Evolutionary conservation across 1,140 invertebrate genomes (phyloP), one percentile per base, ranked within the genome.

Genomic region (Micrasema longulum): DNA sequence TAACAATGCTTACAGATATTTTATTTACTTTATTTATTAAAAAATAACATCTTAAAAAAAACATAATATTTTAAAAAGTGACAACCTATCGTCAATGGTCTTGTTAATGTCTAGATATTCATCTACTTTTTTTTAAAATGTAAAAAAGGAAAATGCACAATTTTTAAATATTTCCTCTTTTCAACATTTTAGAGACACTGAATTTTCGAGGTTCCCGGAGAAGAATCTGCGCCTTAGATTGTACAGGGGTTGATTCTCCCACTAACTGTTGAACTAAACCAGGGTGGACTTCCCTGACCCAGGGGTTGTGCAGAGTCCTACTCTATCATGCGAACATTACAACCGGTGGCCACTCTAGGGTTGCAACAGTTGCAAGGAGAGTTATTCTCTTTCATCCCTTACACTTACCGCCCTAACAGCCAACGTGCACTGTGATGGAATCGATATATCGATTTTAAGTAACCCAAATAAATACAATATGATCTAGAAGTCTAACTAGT

Each of bases 401-500:
- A n/a, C n/a, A n/a, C 16, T 22, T 20, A 26, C 43, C 12, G 0
- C 7, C 45, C 23, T 35, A 7, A 26, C 22, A n/a, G 41, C 11
- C 43, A 64, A n/a, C 22, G 16, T 64, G 62, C 43, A 64, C n/a
- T 47, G 41, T 22, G 26, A 31, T 11, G 26, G 11, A 52, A 66
- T 66, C 64, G 64, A 66, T 66, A 31, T 66, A 66, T 66, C 52
- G 64, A 66, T 66, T 66, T 52, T 35, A 14, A 36, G 31, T 66
- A 53, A 66, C 64, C 64, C 12, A 66, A 66, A 65, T 65, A 65
- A 31, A 48, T 48, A 48, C 11, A n/a, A n/a, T n/a, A 31, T 31
- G 7, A 31, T 31, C 7, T 7, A 4, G 26, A 2, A 31, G 26
- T 31, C 26, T 31, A 4, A 31, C 26, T 31, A 4, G 26, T 4